Conservation (phyloP, 2,797 vertebrate species). For the Balearica regulorum region DNA sequence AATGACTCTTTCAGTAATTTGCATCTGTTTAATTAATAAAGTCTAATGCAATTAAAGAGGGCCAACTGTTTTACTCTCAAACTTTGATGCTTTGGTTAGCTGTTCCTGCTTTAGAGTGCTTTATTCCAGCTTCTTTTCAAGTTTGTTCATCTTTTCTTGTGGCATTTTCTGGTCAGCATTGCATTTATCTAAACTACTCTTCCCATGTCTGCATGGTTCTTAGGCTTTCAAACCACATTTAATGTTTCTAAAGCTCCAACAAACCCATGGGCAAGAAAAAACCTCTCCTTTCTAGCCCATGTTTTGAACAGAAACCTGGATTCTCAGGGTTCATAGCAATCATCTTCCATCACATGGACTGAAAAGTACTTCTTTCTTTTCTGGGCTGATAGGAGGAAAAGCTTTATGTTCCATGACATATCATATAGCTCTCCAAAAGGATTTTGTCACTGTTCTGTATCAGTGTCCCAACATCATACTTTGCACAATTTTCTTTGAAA, state of each 20-base stretch:
- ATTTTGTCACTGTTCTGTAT: not conserved
- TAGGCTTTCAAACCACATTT: not conserved
- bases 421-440: not conserved
- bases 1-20: not conserved
- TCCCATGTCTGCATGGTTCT: not conserved
- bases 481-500: not conserved
- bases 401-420: not conserved
- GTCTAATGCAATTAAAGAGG: not conserved
- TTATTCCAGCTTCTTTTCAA: not conserved
- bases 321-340: not conserved
- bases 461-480: not conserved
- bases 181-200: not conserved
- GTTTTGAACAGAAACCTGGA: not conserved
- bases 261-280: not conserved
- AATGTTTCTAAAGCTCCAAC: not conserved
- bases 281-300: not conserved
- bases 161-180: not conserved
- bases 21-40: not conserved
- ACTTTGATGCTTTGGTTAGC: not conserved
- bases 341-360: not conserved
- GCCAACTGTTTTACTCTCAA: not conserved
- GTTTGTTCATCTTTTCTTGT: not conserved
- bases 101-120: not conserved
- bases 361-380: not conserved
- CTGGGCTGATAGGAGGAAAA: not conserved